Evolutionary conservation across 2,797 vertebrate genomes (phyloP).

Genomic region (Acridotheres tristis): DNA sequence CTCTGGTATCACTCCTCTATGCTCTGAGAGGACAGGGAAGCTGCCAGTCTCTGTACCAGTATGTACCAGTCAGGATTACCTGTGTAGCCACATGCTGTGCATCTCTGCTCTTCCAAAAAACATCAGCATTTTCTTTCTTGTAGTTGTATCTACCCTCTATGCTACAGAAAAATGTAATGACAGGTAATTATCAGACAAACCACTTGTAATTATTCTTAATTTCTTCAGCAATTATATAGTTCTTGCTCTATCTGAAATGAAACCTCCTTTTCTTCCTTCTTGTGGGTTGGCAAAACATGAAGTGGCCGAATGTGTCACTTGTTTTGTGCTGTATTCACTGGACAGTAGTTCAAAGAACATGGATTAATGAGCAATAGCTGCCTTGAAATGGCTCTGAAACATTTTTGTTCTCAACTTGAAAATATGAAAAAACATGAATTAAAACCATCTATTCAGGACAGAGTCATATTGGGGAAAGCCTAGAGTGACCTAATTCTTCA

Average conservation of each 20-base stretch:
- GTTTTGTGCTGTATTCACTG: background rate
- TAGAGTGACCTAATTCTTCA: slow-evolving; percentile 13
- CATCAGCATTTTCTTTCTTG: background rate
- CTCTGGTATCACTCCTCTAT: background rate
- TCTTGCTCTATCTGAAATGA: slow-evolving; percentile 34
- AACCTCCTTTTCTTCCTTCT: slow-evolving; percentile 19
- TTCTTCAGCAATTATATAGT: background rate
- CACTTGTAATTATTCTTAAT: slow-evolving; percentile 31
- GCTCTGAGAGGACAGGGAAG: background rate
- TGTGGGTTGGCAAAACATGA: slow-evolving; percentile 20
- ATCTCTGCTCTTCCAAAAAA: background rate
- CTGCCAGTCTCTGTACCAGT: background rate
- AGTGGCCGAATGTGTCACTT: slow-evolving; percentile 15
- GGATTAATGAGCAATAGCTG: slow-evolving; percentile 33
- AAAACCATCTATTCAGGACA: background rate
- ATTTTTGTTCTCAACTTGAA: slow-evolving; percentile 8
- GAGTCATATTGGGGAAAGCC: background rate
- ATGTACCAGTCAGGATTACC: background rate
- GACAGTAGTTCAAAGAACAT: slow-evolving; percentile 24
- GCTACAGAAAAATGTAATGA: background rate
- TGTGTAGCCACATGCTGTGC: background rate
- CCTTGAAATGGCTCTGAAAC: slow-evolving; percentile 10
- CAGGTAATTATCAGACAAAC: slow-evolving; percentile 44
- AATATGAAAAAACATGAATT: background rate
- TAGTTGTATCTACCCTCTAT: background rate